Evolutionary conservation across 2,888 invertebrate species (phyloP).

Genomic region (Linyphia triangularis): DNA sequence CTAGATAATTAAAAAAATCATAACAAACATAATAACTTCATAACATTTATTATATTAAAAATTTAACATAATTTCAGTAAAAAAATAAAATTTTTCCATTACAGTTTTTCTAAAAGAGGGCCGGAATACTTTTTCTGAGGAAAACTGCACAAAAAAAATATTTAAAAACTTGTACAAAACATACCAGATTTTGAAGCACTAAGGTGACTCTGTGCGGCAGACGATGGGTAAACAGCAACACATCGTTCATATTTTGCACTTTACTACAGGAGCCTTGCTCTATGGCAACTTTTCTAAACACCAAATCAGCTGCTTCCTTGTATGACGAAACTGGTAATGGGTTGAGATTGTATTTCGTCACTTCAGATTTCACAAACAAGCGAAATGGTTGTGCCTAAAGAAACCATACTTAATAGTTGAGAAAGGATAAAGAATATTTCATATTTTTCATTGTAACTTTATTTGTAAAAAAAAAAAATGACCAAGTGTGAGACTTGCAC

Average conservation of each 20-base stretch:
- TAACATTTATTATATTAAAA: too few relatives aligned
- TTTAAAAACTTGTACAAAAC: background rate
- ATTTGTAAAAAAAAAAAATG: too few relatives aligned
- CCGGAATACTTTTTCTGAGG: too few relatives aligned
- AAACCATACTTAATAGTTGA: too few relatives aligned
- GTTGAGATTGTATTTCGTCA: background rate
- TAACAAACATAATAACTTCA: too few relatives aligned
- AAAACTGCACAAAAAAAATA: background rate
- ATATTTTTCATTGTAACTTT: too few relatives aligned
- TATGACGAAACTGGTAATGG: constrained; percentile 54
- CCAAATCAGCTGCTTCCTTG: constrained; percentile 31
- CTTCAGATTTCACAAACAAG: constrained; percentile 9
- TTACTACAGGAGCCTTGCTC: constrained; percentile 58
- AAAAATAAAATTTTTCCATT: too few relatives aligned
- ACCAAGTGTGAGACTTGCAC: too few relatives aligned
- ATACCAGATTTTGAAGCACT: constrained; percentile 67
- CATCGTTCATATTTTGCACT: constrained; percentile 66
- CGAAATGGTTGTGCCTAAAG: constrained; percentile 43
- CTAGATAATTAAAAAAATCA: too few relatives aligned
- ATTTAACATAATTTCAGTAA: too few relatives aligned
- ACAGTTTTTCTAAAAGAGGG: too few relatives aligned
- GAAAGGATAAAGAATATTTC: too few relatives aligned
- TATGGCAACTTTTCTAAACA: constrained; percentile 50
- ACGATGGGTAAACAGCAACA: constrained; percentile 41
- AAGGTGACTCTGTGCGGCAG: constrained; percentile 46